Conservation (phyloP, 2,888 invertebrate genomes). For the Oegoconia quadripuncta region DNA sequence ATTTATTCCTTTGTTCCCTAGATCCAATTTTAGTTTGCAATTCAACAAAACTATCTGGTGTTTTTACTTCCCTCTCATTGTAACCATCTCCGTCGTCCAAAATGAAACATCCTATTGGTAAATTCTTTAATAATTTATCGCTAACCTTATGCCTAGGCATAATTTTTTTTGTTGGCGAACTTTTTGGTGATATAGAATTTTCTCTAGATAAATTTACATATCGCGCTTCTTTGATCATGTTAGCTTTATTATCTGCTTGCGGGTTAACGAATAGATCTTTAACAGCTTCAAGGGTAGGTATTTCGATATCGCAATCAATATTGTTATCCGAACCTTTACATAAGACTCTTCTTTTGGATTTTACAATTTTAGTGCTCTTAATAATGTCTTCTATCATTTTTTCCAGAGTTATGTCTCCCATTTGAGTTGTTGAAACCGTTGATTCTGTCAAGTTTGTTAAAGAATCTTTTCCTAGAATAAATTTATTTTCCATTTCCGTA, state of each 20-base stretch:
- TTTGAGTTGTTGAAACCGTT: constrained; percentile 72
- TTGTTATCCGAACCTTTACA: constrained; percentile 36
- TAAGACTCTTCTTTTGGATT: constrained; percentile 59
- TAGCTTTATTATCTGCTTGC: constrained; percentile 60
- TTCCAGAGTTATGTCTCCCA: constrained; percentile 77
- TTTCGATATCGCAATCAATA: constrained; percentile 42
- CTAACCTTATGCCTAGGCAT: constrained; percentile 54
- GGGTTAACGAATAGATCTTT: constrained; percentile 67
- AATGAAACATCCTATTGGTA: constrained; percentile 69
- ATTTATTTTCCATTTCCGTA: constrained; percentile 74
- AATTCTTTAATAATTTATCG: constrained; percentile 60
- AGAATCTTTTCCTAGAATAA: constrained; percentile 60
- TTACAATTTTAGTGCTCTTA: constrained; percentile 76
- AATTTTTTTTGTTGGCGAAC: constrained; percentile 53
- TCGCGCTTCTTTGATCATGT: constrained; percentile 65
- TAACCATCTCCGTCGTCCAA: constrained; percentile 70
- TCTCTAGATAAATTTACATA: constrained; percentile 67
- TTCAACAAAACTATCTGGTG: constrained; percentile 53
- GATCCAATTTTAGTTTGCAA: constrained; percentile 24
- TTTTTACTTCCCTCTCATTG: constrained; percentile 72
- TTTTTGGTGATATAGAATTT: constrained; percentile 66
- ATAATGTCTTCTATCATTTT: constrained; percentile 81
- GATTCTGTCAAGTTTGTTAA: constrained; percentile 56
- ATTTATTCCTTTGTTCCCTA: constrained; percentile 26
- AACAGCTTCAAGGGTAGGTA: constrained; percentile 45